Evolutionary conservation across 2,888 invertebrate genomes (phyloP).

Genomic region (Erannis defoliaria): DNA sequence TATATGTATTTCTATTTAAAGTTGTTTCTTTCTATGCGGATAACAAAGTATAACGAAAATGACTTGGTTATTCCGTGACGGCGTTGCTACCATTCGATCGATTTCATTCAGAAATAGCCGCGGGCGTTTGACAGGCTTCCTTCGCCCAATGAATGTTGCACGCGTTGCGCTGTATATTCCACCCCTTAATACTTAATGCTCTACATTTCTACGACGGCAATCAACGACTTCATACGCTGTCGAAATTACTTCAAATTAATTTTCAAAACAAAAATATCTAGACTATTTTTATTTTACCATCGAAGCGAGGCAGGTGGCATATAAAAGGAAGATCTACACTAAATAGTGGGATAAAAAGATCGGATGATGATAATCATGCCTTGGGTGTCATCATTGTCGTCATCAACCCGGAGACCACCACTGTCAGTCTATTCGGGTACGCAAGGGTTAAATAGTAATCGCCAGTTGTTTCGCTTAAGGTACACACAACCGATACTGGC

Average conservation of each 20-base stretch:
- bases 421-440: too few species aligned
- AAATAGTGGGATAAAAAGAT: too few species aligned
- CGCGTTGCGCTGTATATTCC: conserved; percentile 57
- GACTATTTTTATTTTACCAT: too few species aligned
- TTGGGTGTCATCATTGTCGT: too few species aligned
- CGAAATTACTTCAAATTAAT: background rate
- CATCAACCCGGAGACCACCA: too few species aligned
- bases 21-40: too few species aligned
- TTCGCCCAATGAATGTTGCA: conserved; percentile 71
- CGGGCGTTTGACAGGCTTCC: conserved; percentile 65
- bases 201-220: conserved; percentile 69
- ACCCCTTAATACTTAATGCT: conserved; percentile 78
- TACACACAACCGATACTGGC: background rate
- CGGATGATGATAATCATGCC: too few species aligned
- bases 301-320: too few species aligned
- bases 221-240: background rate
- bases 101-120: conserved; percentile 75
- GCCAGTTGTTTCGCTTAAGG: background rate
- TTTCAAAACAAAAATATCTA: background rate
- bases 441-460: background rate
- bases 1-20: too few species aligned
- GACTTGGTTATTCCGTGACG: conserved; percentile 48
- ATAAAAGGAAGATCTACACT: too few species aligned
- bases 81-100: conserved; percentile 64
- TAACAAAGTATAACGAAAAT: conserved; percentile 48